These are phyloP conservation scores for Hypotaenidia okinawae DNA, from an alignment of 2,797 vertebrate species.

Conservation along the genomic window DNA sequence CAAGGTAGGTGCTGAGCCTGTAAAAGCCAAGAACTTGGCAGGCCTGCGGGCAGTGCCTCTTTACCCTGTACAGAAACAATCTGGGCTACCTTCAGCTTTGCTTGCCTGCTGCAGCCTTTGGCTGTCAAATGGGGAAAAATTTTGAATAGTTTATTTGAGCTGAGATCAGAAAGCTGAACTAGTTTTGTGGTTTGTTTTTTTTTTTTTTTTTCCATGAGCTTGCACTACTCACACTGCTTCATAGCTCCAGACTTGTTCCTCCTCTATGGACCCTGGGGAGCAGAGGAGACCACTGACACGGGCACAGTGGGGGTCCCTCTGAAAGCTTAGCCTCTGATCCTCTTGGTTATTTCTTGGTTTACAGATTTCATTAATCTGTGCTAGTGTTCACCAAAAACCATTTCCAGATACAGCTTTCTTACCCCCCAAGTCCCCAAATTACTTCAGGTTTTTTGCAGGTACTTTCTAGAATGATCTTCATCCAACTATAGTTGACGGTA, in stretches of 20 bases:
- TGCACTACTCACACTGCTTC: not conserved
- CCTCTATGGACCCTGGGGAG: not conserved
- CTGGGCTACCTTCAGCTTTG: not conserved
- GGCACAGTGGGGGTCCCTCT: not conserved
- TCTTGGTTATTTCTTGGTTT: not conserved
- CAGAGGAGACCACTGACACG: not conserved
- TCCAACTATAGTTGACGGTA: not conserved
- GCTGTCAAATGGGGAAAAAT: not conserved
- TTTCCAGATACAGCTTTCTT: not conserved
- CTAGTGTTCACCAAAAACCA: not conserved
- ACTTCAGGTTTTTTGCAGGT: not conserved
- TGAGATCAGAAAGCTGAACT: not conserved
- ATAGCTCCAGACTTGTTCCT: not conserved
- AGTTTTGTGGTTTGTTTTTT: too few species aligned
- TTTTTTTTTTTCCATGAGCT: not conserved
- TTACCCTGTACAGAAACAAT: not conserved
- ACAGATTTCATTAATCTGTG: not conserved
- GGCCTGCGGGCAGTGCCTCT: rapidly evolving
- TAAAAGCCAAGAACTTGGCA: slow-evolving; percentile 6
- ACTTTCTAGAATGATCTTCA: not conserved
- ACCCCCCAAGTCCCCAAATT: too few species aligned
- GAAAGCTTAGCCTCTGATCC: not conserved
- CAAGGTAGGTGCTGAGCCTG: not conserved
- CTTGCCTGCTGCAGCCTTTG: not conserved
- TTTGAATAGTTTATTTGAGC: not conserved